Percentiles rank a stretch among this genome's conserved stretches.
Conservation (phyloP, 2,113 vertebrate species). For the Larimichthys crocea region DNA sequence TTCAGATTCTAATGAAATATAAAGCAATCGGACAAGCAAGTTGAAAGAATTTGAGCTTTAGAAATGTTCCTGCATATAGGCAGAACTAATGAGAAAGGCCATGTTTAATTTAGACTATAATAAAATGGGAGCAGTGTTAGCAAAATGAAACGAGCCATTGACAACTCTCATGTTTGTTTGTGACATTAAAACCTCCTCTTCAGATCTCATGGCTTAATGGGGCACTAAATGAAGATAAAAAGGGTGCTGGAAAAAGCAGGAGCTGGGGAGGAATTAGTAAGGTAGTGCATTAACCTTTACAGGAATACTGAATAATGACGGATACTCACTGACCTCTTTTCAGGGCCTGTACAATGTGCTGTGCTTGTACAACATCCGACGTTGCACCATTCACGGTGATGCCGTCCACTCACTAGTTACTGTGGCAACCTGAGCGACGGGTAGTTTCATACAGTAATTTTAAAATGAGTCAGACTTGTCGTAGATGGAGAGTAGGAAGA, state of each 20-base stretch:
- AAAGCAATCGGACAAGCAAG: neutral
- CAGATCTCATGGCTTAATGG: slow-evolving; percentile 35
- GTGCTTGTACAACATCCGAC: slow-evolving; percentile 41
- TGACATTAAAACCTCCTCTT: slow-evolving; percentile 38
- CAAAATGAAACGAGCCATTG: slow-evolving; percentile 22
- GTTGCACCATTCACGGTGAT: slow-evolving; percentile 25
- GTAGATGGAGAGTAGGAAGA: neutral
- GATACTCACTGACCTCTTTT: slow-evolving; percentile 60
- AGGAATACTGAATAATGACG: slow-evolving; percentile 49
- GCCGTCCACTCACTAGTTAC: slow-evolving; percentile 47
- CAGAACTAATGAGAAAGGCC: slow-evolving; percentile 11
- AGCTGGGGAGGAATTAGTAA: slow-evolving; percentile 39
- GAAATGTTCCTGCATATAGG: slow-evolving; percentile 9
- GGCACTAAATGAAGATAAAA: slow-evolving; percentile 55
- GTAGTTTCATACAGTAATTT: slow-evolving; percentile 22
- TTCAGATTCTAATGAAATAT: slow-evolving; percentile 16
- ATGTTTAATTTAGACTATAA: slow-evolving; percentile 10
- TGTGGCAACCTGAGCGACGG: slow-evolving; percentile 59
- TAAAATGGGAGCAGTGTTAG: neutral
- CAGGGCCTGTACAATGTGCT: slow-evolving; percentile 26
- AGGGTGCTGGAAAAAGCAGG: slow-evolving; percentile 31
- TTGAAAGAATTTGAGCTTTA: slow-evolving; percentile 14
- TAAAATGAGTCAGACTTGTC: slow-evolving; percentile 30
- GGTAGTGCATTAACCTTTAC: slow-evolving; percentile 73
- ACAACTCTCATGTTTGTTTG: slow-evolving; percentile 28